Evolutionary conservation across 2,888 invertebrate species (phyloP), one percentile per base, ranked within the genome.

Genomic region (Prosapia bicincta): DNA sequence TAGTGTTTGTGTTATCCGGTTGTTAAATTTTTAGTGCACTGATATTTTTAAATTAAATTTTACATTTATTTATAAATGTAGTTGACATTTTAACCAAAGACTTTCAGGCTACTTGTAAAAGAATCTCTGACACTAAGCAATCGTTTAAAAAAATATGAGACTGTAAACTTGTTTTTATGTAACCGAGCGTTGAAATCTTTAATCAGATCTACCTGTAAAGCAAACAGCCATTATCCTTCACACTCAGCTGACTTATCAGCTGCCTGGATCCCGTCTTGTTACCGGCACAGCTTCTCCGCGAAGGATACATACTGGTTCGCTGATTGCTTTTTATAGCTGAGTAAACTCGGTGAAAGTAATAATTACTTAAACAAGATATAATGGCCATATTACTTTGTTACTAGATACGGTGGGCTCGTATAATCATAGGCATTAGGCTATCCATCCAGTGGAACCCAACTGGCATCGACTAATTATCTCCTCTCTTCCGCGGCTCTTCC

Each of bases 271-370:
- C 38, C 9, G 10, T 15, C 38, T 38, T 15, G 38, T 38, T 38
- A 38, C 13, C 9, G 9, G 2, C 20, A 20, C 5, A 20, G 54
- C 54, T 38, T 38, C 54, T 3, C 20, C 3, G 13, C 20, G 20
- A 20, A n/a, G 54, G 54, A 9, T 54, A 20, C 20, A 20, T 54
- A 54, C 54, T 54, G 54, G 54, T 20, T 20, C 15, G 20, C 20
- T 54, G 54, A 54, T 54, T 54, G 54, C 54, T 54, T 54, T 54
- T 54, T 54, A 54, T 54, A 54, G 54, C n/a, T 54, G 54, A 54
- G 54, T 54, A 54, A 54, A 54, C 54, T 20, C 54, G 20, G 20
- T 54, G 54, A 54, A 20, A 20, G 54, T 20, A 54, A 54, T 54
- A 54, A 54, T 54, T 54, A 54, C 54, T 54, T 54, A 54, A 54